Evolutionary conservation across 2,888 invertebrate genomes (phyloP), one percentile per base, ranked within the genome.

Genomic region (Eucera pruinosa): DNA sequence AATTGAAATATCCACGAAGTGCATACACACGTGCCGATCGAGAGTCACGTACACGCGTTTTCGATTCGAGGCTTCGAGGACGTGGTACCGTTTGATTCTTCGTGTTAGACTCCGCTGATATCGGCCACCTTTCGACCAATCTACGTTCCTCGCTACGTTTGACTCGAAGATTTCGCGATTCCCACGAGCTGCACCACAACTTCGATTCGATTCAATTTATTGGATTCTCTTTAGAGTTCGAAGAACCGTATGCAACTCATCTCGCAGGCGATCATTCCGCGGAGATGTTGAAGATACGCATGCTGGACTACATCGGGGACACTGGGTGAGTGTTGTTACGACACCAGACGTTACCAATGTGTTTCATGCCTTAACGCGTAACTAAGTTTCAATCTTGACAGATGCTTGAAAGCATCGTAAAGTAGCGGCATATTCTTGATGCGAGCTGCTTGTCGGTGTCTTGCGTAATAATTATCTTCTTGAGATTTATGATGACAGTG

Each of bases 241-340:
- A n/a, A n/a, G n/a, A 36, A 30, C 30, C 69, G 54, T 65, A 62
- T 71, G 73, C 52, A 54, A 80, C 73, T 57, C 39, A n/a, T n/a
- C 72, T 43, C 57, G 60, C 61, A 58, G 65, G 84, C 69, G 76
- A 71, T n/a, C 27, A 50, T 13, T 33, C 48, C 13, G 18, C 52
- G 47, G 73, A 83, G 76, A 92, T 91, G 91, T 86, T 92, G 84
- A 92, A 91, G 83, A 91, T 92, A 87, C 90, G 91, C 72, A 91
- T 91, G 91, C 84, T 91, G 88, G 91, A 92, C 89, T 92, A 91
- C 85, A 91, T 91, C 80, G 90, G 90, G 64, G 91, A 91, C 74
- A 86, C 91, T 30, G 90, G 91, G 91, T 91, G 83, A 92, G 91
- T 55, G 15, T 23, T 89, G 58, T 43, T 50, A 43, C 41, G 15